Conservation (phyloP, 2,113 vertebrate species). For the Pachypanchax playfairii region DNA sequence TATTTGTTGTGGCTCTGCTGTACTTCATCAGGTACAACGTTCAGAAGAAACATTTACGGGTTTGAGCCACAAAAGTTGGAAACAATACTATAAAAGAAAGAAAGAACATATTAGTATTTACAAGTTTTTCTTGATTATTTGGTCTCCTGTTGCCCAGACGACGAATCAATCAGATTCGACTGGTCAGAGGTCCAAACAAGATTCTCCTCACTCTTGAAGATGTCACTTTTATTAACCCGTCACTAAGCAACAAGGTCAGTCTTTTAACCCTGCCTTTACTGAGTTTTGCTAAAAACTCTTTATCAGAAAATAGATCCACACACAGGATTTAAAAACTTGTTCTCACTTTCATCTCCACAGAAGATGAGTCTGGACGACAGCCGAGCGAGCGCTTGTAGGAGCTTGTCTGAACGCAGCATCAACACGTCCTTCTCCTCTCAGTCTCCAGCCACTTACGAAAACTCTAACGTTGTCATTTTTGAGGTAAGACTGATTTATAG, state of each 20-base stretch:
- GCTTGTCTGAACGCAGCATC: conserved; percentile 64
- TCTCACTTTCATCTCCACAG: conserved; percentile 47
- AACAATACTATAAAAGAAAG: not conserved
- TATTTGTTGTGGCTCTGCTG: conserved; percentile 37
- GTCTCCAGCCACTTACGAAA: conserved; percentile 80
- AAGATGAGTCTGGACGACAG: conserved; percentile 80
- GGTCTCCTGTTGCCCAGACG: conserved; percentile 63
- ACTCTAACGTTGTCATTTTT: conserved; percentile 81
- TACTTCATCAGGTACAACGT: conserved; percentile 78
- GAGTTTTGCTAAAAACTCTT: not conserved
- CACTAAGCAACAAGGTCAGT: conserved; percentile 81
- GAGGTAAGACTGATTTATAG: conserved; percentile 63
- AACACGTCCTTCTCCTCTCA: conserved; percentile 63
- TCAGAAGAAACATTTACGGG: not conserved
- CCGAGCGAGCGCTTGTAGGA: conserved; percentile 62
- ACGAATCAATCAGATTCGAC: conserved; percentile 71
- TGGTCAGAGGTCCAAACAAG: conserved; percentile 79
- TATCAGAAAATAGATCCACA: not conserved
- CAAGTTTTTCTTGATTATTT: not conserved
- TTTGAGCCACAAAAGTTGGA: not conserved
- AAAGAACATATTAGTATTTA: not conserved
- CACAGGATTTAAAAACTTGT: not conserved
- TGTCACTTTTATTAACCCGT: conserved; percentile 83
- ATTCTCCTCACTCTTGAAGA: conserved; percentile 79
- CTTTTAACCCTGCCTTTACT: not conserved